A percentile compares a stretch with the other conserved stretches of the same genome.
Conservation (phyloP, 2,888 invertebrate genomes). For the Gymnocheta viridis region DNA sequence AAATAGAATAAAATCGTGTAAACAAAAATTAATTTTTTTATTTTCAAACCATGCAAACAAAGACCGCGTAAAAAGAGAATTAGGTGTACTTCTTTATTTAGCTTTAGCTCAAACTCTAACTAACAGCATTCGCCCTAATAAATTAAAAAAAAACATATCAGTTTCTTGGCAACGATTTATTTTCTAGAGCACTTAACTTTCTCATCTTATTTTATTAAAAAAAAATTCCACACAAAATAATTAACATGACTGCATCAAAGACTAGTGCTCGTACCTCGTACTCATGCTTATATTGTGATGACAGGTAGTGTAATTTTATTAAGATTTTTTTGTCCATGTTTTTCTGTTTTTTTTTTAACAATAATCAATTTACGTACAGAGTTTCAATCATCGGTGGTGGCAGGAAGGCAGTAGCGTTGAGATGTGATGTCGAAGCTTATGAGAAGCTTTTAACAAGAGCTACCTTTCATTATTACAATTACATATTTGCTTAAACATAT, state of each 20-base stretch:
- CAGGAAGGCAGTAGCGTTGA: neutral
- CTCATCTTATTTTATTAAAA: conserved; percentile 19
- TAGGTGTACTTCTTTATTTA: neutral
- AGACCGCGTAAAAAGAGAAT: no score
- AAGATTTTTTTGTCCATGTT: neutral
- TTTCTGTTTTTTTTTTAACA: conserved; percentile 1
- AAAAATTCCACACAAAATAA: conserved; percentile 23
- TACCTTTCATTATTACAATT: conserved; percentile 18
- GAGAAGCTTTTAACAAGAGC: conserved; percentile 50
- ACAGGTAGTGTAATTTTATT: conserved; percentile 29
- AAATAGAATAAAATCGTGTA: no score
- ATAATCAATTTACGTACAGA: conserved; percentile 28
- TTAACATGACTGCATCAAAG: conserved; percentile 29
- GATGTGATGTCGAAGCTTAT: neutral
- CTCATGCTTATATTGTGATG: neutral
- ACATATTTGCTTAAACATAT: conserved; percentile 36
- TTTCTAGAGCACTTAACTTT: conserved; percentile 61
- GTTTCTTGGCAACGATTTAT: conserved; percentile 39
- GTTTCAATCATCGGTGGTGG: neutral
- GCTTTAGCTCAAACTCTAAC: neutral
- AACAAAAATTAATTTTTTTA: no score
- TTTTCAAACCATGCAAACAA: neutral
- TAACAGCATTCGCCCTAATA: conserved; percentile 36
- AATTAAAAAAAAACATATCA: conserved; percentile 11
- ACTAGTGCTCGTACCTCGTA: neutral